Evolutionary conservation across 2,113 vertebrate species (phyloP).

Genomic region (Micronycteris hirsuta): DNA sequence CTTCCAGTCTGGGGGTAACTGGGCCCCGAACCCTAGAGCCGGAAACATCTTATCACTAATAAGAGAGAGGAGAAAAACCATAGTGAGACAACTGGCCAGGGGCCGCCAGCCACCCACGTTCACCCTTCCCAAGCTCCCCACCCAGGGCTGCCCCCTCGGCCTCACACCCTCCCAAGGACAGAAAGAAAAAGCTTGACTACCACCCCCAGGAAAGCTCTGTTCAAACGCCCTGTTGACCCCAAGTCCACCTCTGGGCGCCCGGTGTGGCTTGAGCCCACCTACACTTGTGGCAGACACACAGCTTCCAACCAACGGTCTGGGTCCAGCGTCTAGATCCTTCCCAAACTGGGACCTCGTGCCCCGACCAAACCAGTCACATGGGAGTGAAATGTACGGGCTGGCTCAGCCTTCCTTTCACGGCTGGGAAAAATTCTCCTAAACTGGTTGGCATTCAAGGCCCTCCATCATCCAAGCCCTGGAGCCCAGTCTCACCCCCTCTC

Average conservation of each 20-base stretch:
- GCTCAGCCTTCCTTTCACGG: not conserved
- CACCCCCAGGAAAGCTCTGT: not conserved
- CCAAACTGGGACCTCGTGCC: not conserved
- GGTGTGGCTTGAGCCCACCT: not conserved
- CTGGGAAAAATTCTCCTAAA: not conserved
- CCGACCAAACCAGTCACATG: not conserved
- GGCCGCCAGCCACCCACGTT: not conserved
- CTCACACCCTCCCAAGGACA: not conserved
- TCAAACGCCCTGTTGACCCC: not conserved
- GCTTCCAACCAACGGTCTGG: not conserved
- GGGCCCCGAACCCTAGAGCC: conserved; percentile 96
- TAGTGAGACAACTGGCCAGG: not conserved
- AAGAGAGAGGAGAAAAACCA: conserved; percentile 47
- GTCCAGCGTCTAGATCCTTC: not conserved
- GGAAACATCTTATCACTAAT: conserved; percentile 98
- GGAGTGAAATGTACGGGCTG: not conserved
- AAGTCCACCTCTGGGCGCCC: not conserved
- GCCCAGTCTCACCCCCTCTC: not conserved
- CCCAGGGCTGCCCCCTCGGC: not conserved
- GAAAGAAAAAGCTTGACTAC: not conserved
- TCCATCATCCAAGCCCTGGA: not conserved
- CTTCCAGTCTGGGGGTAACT: conserved; percentile 99
- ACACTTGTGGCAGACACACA: not conserved
- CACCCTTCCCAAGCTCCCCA: not conserved
- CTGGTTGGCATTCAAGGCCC: not conserved